phyloP scores from a whole-genome alignment of 2,888 invertebrate genomes.

The Fragum sueziense region DNA sequence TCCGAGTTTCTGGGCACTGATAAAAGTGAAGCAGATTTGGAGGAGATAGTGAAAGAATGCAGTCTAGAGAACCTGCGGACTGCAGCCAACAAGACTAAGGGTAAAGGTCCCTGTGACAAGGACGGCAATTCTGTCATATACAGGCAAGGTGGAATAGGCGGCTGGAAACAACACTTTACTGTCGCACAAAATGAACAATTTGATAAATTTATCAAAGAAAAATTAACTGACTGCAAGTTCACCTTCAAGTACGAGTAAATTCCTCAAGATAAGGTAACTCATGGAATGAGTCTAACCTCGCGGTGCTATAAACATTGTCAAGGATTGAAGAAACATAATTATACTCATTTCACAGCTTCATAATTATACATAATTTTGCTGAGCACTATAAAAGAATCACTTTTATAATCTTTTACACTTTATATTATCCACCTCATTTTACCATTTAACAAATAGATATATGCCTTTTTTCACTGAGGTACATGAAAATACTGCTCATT shows the following conservation, averaged over 20 bases:
- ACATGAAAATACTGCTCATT: too few relatives aligned
- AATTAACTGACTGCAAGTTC: not conserved
- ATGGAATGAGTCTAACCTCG: too few relatives aligned
- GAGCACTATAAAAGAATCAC: too few relatives aligned
- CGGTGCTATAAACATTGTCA: too few relatives aligned
- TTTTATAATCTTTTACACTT: too few relatives aligned
- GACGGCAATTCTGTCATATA: slow-evolving; percentile 14
- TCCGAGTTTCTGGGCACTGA: not conserved
- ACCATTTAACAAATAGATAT: too few relatives aligned
- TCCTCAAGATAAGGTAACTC: too few relatives aligned
- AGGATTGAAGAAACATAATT: too few relatives aligned
- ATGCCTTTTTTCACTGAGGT: too few relatives aligned
- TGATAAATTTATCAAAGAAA: not conserved
- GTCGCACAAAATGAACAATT: slow-evolving; percentile 12
- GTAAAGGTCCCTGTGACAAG: not conserved
- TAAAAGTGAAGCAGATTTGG: slow-evolving; percentile 3
- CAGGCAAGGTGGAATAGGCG: slow-evolving; percentile 9
- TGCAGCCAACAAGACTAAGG: not conserved
- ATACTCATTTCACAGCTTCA: too few relatives aligned
- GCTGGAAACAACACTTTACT: slow-evolving; percentile 9
- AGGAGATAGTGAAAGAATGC: slow-evolving; percentile 5
- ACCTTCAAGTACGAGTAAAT: not conserved
- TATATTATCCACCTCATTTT: too few relatives aligned
- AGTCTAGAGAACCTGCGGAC: not conserved
- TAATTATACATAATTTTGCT: too few relatives aligned